Base-by-base conservation (phyloP, 2,888 invertebrate genomes). In the Agriopis leucophaearia region DNA sequence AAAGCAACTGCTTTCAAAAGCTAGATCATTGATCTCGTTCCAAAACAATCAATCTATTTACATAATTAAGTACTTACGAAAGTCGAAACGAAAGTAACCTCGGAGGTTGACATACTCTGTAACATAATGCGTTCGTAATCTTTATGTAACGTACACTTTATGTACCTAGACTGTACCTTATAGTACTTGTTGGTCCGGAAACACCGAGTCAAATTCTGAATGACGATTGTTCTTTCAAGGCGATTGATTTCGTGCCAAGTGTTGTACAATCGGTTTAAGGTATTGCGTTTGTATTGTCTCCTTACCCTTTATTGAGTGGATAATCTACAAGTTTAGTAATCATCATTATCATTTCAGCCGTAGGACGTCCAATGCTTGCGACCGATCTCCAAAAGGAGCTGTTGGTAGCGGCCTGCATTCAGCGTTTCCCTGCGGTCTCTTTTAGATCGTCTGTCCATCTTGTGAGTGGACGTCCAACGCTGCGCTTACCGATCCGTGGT, bases 71-170 rank as follows among this genome's bases (percentile, higher is more conserved):
- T 66, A 58, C 60, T 75, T 73, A 67, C 74, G 71, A 69, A 62
- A 75, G 58, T 5, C 62, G 61, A 74, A 72, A 70, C 66, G 74
- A 75, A 75, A 74, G 75, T 74, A 63, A 57, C 44, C 54, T 69
- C 70, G 70, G 63, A 57, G 50, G 60, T 71, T 72, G 73, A 71
- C 72, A 69, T 67, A 65, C 60, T 64, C 61, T 52, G 69, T 48
- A 75, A 76, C 70, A 68, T 67, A 71, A 72, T 74, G 74, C 64
- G 69, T 63, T 70, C 70, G 79, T 74, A 74, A 78, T 74, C 65
- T 80, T 84, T 83, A 82, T 80, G 78, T 83, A 86, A 87, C 70
- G 48, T 50, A 50, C 40, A n/a, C 16, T 35, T 38, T 6, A 59
- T 48, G 10, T 27, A n/a, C 50, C 27, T 40, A 59, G 50, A 48